Evolutionary conservation across 2,797 vertebrate species (phyloP).

Genomic region (Picus viridis): DNA sequence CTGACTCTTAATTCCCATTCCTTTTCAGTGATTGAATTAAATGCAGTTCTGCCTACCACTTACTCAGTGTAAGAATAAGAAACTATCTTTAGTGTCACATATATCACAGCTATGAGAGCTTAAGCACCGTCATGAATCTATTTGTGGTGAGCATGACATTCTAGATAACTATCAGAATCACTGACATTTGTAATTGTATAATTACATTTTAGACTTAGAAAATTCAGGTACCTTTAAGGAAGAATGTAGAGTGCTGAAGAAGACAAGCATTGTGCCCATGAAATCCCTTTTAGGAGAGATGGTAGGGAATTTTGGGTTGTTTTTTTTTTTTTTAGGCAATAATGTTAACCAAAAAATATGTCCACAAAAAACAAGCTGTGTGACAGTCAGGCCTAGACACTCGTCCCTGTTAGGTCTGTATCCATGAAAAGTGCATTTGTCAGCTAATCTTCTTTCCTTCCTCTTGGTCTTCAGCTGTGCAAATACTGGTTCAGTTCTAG

Average conservation of each 20-base stretch:
- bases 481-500: neutral
- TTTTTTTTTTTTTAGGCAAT: neutral
- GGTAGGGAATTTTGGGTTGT: neutral
- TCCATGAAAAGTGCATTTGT: neutral
- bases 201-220: neutral
- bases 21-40: neutral
- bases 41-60: neutral
- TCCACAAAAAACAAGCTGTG: neutral
- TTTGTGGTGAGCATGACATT: neutral
- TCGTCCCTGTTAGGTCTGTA: neutral
- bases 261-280: neutral
- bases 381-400: neutral
- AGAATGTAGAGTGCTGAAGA: neutral
- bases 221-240: neutral
- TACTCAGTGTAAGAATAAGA: neutral
- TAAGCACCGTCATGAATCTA: neutral
- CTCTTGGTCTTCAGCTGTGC: neutral
- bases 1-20: neutral
- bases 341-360: neutral
- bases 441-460: neutral
- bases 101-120: neutral
- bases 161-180: neutral
- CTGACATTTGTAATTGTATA: neutral
- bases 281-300: too few species aligned
- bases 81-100: neutral